Evolutionary conservation across 2,797 vertebrate species (phyloP), one percentile per base, ranked within the genome.

Genomic region (Chelidonichthys spinosus): DNA sequence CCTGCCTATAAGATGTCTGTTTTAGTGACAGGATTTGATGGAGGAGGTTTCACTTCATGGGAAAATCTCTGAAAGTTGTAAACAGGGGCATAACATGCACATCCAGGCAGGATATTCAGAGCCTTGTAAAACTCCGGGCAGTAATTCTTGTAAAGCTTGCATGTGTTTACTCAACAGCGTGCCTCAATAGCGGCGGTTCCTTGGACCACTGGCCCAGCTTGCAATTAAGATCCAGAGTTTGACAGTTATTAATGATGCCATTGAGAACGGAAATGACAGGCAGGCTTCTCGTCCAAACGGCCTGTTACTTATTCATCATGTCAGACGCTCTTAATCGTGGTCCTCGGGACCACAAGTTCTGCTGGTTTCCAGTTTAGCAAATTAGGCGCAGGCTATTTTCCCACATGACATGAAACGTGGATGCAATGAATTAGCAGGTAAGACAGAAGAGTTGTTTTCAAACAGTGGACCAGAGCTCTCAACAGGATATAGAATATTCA

Each of bases 91-190:
- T 69, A 76, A 69, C 75, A 70, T 74, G 69, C 72, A 85, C 78
- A 90, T 80, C 80, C 85, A 90, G 79, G 70, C 90, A 91, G 91
- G 89, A 91, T 89, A 89, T 91, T 88, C 89, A 90, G 80, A 83
- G 74, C 70, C 90, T 92, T 90, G 89, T 92, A 92, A 89, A 92
- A 87, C 88, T 90, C 87, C 90, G 92, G 81, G 84, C 84, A 72
- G 85, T 86, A 90, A 91, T 90, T 92, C 91, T 90, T 87, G 79
- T 91, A 92, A 92, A 88, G 83, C 88, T 82, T 33, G 63, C 78
- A 74, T 83, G 79, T 92, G 89, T 93, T 94, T 93, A 92, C 89
- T 89, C 87, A 90, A 92, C 86, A 87, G 87, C 67, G 40, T 78
- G 83, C 80, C 80, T 84, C 78, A 65, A 75, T 65, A 78, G 74